Base-by-base conservation (phyloP, 2,797 vertebrate species). In the Sebastes matsubarae region DNA sequence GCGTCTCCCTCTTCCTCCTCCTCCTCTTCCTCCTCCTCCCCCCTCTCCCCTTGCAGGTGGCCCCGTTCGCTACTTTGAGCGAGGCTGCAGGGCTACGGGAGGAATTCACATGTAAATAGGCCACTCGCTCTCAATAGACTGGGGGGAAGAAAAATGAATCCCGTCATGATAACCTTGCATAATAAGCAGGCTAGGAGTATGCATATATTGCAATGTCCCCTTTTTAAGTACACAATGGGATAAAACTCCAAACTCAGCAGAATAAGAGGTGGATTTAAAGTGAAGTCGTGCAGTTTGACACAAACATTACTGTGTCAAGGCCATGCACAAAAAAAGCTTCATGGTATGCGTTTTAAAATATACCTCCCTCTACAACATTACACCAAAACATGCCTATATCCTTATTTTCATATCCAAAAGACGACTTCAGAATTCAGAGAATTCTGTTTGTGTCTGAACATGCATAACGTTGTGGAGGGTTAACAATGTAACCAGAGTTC, bases 21-120 rank as follows among this genome's bases (percentile, higher is more conserved):
- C 6, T 25, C 72, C 74, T 55, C 50, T 82, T 25, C 74, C 75
- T 58, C 50, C 84, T 91, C 80, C 32, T 20, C 61, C 77, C 75
- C 63, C 50, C 80, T 90, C 83, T 92, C 90, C 75, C 88, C 92
- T 89, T 80, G 90, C 90, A 93, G 80, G 87, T 93, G 91, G 92
- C 91, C 93, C 86, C 74, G 83, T 88, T 91, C 69, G 50, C 87
- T 79, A 83, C 92, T 91, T 80, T 84, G 82, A 93, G 88, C 55
- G 12, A 87, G 61, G 85, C 89, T 87, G 81, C 91, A 81, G 84
- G 89, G 91, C 79, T 82, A 55, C 46, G 60, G 80, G 13, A 78
- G 87, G 92, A 94, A 96, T 96, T 96, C 93, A 94, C 85, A 96
- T 96, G 95, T 93, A 96, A 96, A 96, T 94, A 89, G 93, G 87